Evolutionary conservation across 1,140 invertebrate species (phyloP), one percentile per base, ranked within the genome.

Genomic region (Trachelipus rathkii): DNA sequence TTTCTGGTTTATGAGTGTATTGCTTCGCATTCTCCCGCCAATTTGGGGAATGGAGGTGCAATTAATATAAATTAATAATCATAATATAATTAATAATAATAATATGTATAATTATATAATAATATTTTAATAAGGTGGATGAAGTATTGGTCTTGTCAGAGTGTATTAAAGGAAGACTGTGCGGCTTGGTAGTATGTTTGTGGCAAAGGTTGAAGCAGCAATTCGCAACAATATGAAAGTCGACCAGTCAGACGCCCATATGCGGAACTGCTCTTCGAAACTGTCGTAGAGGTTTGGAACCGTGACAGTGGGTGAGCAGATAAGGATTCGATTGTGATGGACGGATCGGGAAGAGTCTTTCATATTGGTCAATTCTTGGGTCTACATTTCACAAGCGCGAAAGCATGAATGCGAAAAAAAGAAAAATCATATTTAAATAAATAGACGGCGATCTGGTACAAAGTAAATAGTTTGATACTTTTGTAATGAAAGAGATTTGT

Each of bases 91-190:
- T 33, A 33, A 33, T 33, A 33, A 33, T 33, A 33, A 33, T 33
- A 96, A 96, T 89, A 97, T 88, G 85, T 98, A n/a, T n/a, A n/a
- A n/a, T n/a, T n/a, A n/a, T n/a, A n/a, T n/a, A n/a, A n/a, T n/a
- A n/a, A n/a, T n/a, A n/a, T n/a, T n/a, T n/a, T n/a, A n/a, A n/a
- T n/a, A n/a, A 97, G 8, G 96, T 95, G 69, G 95, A 95, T 75
- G 95, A 95, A 78, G 96, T 91, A n/a, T 85, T 93, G 92, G 83
- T 95, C 92, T 92, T 92, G 82, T 95, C 92, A 91, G 53, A 97
- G 89, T 44, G 94, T 93, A 86, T 97, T n/a, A 98, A 87, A 98
- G 98, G 87, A 95, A 97, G 60, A 97, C 93, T 72, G 93, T 94
- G 74, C 97, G 96, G 95, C 83, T 97, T 89, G 66, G 90, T 89